Conservation (phyloP, 2,113 vertebrate species). For the Nansenia antarctica region DNA sequence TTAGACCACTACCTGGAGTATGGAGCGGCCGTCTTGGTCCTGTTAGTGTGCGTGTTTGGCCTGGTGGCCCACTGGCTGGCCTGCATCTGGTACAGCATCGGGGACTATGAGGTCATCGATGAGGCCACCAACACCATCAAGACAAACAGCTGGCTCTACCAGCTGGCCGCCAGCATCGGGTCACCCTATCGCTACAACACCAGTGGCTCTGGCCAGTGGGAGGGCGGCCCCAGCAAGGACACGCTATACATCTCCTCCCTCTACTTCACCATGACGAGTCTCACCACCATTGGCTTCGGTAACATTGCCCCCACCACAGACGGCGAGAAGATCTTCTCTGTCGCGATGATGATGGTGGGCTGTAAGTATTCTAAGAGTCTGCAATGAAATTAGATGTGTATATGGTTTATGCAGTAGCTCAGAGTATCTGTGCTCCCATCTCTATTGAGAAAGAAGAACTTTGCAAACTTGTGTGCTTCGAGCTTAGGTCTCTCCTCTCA, state of each 20-base stretch:
- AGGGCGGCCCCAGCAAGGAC: slow-evolving; percentile 96
- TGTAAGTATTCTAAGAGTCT: slow-evolving; percentile 89
- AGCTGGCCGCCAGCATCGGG: slow-evolving; percentile 90
- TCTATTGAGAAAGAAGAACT: too few relatives aligned
- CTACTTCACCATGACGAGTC: slow-evolving; percentile 99
- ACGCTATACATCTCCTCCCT: slow-evolving; percentile 97
- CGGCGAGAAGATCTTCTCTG: slow-evolving; percentile 97
- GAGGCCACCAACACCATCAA: slow-evolving; percentile 92
- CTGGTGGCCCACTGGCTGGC: slow-evolving; percentile 97
- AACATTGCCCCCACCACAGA: slow-evolving; percentile 98
- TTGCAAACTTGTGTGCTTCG: too few relatives aligned
- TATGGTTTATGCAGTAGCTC: too few relatives aligned
- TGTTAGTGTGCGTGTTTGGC: slow-evolving; percentile 95
- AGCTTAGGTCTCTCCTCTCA: too few relatives aligned
- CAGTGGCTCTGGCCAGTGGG: slow-evolving; percentile 92
- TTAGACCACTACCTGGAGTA: slow-evolving; percentile 97
- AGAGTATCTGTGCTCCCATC: too few relatives aligned
- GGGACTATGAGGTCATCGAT: slow-evolving; percentile 95
- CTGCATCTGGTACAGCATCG: slow-evolving; percentile 99
- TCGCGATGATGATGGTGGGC: slow-evolving; percentile 99
- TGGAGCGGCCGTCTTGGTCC: slow-evolving; percentile 91
- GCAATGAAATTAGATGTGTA: too few relatives aligned
- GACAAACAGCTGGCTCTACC: slow-evolving; percentile 96
- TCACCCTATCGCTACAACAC: slow-evolving; percentile 92
- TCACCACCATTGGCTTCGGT: slow-evolving; percentile 98